Base-by-base conservation (phyloP, 1,140 invertebrate species). In the Hyphantria cunea region DNA sequence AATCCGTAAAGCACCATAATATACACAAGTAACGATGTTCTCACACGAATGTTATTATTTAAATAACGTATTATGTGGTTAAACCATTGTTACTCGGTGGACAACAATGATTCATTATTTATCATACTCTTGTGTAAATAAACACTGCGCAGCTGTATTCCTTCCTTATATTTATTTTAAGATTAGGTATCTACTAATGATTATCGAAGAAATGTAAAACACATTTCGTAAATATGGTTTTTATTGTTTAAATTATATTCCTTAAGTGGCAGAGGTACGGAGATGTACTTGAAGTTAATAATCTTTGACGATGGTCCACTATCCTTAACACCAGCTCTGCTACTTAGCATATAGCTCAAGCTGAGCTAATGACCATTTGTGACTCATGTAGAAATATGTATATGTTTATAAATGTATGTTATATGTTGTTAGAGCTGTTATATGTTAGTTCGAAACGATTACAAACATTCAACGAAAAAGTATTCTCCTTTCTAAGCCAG, bases 91-190 rank as follows among this genome's bases (percentile, higher is more conserved):
- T 37, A 11, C 13, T 48, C 58, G 44, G 31, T 61, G 58, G 48
- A 31, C 15, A 61, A 61, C 15, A 61, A 61, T 61, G 58, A 61
- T 33, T 61, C 58, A 61, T 61, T 52, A 41, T 47, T 58, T 49
- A 58, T 37, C 44, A 45, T 15, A 17, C 32, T 55, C 55, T 44
- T 58, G 31, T 58, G 45, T 58, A 58, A 58, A 58, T 42, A 58
- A 58, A 58, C 45, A 58, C 34, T 49, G 34, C 55, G 55, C 45
- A 49, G 32, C 49, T 58, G 55, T 58, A 37, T 58, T 34, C 17
- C 17, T 3, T 25, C 5, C 17, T 25, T 25, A 25, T 25, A 1
- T 25, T 25, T 25, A 25, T 25, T 25, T 25, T 25, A 25, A 25
- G 17, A 25, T 25, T 25, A 25, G 17, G 17, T 25, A 25, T 25